phyloP scores from a whole-genome alignment of 2,888 invertebrate species.

The Folsomia candida region DNA sequence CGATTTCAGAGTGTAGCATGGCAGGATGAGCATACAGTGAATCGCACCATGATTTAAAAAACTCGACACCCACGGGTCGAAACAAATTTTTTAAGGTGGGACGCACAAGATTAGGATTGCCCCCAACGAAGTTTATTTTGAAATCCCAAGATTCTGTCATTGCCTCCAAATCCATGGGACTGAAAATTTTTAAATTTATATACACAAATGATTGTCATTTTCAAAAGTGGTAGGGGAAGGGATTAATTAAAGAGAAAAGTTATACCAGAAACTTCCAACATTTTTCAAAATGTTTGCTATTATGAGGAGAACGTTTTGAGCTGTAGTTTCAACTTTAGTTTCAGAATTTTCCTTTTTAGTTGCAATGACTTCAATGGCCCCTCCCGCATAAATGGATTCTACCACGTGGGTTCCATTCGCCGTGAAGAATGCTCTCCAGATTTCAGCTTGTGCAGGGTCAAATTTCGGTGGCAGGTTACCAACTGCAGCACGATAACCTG shows the following conservation, averaged over 20 bases:
- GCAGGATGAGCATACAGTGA: not conserved
- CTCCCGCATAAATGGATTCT: conserved; percentile 14
- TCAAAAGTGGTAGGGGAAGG: not conserved
- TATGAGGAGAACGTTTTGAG: not conserved
- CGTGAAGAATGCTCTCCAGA: conserved; percentile 5
- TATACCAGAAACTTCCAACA: not conserved
- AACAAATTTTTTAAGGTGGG: not conserved
- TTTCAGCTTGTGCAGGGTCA: not conserved
- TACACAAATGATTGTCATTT: not conserved
- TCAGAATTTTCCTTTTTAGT: not conserved
- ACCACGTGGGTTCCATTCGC: conserved; percentile 12
- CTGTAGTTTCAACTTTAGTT: not conserved
- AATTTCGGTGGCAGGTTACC: not conserved
- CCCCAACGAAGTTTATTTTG: not conserved
- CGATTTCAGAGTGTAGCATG: conserved; percentile 2
- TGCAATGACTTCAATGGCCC: conserved; percentile 11
- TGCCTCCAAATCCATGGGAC: not conserved
- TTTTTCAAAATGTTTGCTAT: not conserved
- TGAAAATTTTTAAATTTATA: no score
- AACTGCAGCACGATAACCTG: not conserved
- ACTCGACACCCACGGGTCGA: not conserved
- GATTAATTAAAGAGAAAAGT: not conserved
- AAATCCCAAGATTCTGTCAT: not conserved
- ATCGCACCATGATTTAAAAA: not conserved
- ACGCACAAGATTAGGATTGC: not conserved